Conservation (phyloP, 2,113 vertebrate species). For the Natator depressus region DNA sequence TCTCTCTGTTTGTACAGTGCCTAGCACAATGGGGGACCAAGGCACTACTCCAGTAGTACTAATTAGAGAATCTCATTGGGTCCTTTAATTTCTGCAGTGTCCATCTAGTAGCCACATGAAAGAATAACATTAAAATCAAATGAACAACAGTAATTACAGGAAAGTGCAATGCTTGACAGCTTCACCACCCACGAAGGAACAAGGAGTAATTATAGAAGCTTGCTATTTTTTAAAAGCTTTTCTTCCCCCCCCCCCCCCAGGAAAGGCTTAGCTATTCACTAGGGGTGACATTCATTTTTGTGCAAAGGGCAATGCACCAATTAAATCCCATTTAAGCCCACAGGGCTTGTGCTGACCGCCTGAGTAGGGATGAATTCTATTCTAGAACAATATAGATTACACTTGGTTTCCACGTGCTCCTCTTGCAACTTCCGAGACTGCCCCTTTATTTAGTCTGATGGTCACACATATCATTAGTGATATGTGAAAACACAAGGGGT, state of each 20-base stretch:
- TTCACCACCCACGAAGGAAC: background rate
- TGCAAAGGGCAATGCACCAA: background rate
- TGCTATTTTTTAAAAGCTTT: background rate
- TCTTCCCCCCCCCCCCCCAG: background rate
- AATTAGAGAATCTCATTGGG: background rate
- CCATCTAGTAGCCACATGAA: background rate
- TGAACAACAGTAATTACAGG: background rate
- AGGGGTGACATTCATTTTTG: background rate
- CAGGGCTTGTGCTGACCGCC: background rate
- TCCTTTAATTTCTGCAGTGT: background rate
- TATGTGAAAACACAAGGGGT: background rate
- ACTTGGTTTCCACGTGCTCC: background rate
- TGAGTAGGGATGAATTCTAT: background rate
- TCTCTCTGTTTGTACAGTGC: background rate
- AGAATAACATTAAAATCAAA: background rate
- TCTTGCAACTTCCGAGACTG: background rate
- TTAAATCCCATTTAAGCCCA: background rate
- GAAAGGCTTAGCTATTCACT: background rate
- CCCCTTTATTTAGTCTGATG: background rate
- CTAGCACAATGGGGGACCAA: background rate
- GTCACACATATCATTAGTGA: background rate
- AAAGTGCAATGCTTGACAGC: background rate
- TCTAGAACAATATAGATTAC: background rate
- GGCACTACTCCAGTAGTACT: background rate
- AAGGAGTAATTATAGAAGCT: background rate